Percentiles rank a stretch among this genome's conserved stretches.
Conservation (phyloP, 2,888 invertebrate species). For the Sipha maydis region DNA sequence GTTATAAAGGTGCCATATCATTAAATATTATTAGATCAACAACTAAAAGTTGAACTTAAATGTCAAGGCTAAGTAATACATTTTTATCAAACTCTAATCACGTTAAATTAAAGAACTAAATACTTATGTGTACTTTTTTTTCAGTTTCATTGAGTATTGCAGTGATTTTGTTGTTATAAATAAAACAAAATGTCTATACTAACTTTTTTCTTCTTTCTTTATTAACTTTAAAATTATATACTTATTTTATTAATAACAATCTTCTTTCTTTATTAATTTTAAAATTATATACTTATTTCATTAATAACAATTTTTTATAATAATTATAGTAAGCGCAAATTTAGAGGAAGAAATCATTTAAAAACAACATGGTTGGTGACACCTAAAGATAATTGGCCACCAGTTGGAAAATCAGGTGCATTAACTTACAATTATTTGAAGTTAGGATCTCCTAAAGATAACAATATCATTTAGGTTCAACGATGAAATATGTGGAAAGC, state of each 20-base stretch:
- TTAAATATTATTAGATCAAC: background rate
- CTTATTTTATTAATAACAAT: too few relatives aligned
- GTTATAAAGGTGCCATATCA: background rate
- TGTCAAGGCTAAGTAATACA: too few relatives aligned
- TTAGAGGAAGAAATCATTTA: constrained; percentile 72
- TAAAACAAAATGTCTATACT: too few relatives aligned
- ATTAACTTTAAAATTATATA: background rate
- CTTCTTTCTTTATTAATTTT: background rate
- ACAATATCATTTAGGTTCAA: constrained; percentile 69
- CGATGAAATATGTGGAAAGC: constrained; percentile 75
- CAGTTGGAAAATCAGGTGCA: constrained; percentile 74
- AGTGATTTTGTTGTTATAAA: too few relatives aligned
- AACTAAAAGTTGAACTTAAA: background rate
- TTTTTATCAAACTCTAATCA: too few relatives aligned
- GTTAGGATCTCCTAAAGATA: constrained; percentile 22
- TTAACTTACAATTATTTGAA: background rate
- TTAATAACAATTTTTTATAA: background rate
- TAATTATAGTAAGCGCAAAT: constrained; percentile 70
- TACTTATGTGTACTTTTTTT: too few relatives aligned
- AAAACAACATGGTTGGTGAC: constrained; percentile 77
- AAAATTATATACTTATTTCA: too few relatives aligned
- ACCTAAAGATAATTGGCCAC: constrained; percentile 79
- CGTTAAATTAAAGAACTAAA: too few relatives aligned
- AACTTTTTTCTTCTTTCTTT: too few relatives aligned
- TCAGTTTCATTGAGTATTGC: too few relatives aligned